Evolutionary conservation across 1,140 invertebrate species (phyloP).

Genomic region (Aphaenogaster floridana): DNA sequence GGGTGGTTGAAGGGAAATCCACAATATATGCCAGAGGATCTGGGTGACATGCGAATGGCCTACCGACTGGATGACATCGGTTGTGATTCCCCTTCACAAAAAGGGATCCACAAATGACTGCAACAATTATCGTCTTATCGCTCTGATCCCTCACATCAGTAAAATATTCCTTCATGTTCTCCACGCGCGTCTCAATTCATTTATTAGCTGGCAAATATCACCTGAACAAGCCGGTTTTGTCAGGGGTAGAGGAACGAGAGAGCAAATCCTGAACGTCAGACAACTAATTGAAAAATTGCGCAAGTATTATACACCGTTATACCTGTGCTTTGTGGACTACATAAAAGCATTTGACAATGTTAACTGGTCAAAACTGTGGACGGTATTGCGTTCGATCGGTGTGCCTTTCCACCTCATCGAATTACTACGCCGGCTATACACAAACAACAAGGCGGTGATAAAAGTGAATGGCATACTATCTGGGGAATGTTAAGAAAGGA

Average conservation of each 20-base stretch:
- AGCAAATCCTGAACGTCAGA: neutral
- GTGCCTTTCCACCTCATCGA: too few relatives aligned
- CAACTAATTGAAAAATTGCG: neutral
- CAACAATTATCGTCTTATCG: neutral
- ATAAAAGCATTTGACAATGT: neutral
- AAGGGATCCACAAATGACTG: neutral
- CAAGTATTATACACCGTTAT: neutral
- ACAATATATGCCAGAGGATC: neutral
- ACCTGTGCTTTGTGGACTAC: neutral
- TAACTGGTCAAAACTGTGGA: too few relatives aligned
- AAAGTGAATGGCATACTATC: too few relatives aligned
- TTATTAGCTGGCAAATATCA: neutral
- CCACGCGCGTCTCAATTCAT: neutral
- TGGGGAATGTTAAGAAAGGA: too few relatives aligned
- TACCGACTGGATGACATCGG: neutral
- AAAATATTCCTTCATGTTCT: neutral
- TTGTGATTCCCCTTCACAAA: neutral
- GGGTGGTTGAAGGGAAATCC: neutral
- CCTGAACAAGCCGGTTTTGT: neutral
- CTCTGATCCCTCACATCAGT: neutral
- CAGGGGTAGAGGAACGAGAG: neutral
- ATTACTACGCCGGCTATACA: too few relatives aligned
- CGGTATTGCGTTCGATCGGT: too few relatives aligned
- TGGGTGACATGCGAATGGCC: neutral
- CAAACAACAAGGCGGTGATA: too few relatives aligned